Percentiles rank a stretch among this genome's conserved stretches.
Evolutionary conservation across 2,888 invertebrate genomes (phyloP).

Genomic region (Bembecia ichneumoniformis): DNA sequence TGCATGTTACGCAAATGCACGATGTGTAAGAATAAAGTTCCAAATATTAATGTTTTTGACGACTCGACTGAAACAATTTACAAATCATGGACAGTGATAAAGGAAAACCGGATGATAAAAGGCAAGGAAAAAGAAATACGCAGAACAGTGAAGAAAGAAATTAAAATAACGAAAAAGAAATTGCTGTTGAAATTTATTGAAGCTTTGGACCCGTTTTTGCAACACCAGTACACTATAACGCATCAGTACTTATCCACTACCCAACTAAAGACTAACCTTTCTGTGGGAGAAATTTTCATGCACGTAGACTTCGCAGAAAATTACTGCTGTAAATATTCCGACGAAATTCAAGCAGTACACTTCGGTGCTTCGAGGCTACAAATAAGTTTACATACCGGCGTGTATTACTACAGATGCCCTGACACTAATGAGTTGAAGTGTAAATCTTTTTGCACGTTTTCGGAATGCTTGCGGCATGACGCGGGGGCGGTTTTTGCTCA

Average conservation of each 20-base stretch:
- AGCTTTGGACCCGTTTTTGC: slow-evolving; percentile 6
- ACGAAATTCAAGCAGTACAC: slow-evolving; percentile 31
- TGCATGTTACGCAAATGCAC: slow-evolving; percentile 2
- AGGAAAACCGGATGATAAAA: background rate
- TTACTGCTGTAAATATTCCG: slow-evolving; percentile 14
- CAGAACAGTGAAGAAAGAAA: slow-evolving; percentile 9
- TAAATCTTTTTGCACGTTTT: slow-evolving; percentile 23
- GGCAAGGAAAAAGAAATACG: slow-evolving; percentile 8
- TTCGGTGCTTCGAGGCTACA: slow-evolving; percentile 29
- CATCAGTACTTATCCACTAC: slow-evolving; percentile 1
- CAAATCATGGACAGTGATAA: slow-evolving; percentile 1
- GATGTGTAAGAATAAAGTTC: slow-evolving; percentile 1
- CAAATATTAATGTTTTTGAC: slow-evolving; percentile 2
- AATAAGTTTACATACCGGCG: slow-evolving; percentile 32
- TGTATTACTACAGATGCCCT: slow-evolving; percentile 18
- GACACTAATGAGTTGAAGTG: background rate
- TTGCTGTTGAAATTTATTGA: slow-evolving; percentile 5
- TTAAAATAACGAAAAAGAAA: slow-evolving; percentile 7
- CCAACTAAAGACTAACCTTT: background rate
- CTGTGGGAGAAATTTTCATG: slow-evolving; percentile 6
- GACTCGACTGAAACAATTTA: background rate
- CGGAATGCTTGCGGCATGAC: slow-evolving; percentile 25
- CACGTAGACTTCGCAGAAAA: slow-evolving; percentile 30
- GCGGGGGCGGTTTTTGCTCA: slow-evolving; percentile 39
- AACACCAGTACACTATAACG: slow-evolving; percentile 1